Base-by-base conservation (phyloP, 2,113 vertebrate species). In the Gulo gulo region DNA sequence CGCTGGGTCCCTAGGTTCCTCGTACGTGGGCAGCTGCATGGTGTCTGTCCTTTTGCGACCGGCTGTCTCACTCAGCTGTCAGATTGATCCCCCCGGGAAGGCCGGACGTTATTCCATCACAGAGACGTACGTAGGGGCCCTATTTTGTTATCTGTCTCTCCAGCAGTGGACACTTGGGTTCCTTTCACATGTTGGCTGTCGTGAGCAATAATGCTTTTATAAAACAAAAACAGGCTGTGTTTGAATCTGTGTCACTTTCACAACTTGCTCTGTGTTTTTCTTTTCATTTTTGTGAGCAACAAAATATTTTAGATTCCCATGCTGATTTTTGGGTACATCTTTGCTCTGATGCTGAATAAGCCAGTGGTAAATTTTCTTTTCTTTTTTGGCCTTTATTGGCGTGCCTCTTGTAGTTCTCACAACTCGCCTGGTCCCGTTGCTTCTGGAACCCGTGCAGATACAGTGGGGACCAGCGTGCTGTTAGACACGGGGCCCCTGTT, bases 21-120 rank as follows among this genome's bases (percentile, higher is more conserved):
- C 4, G 0, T 21, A 3, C 7, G 1, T 26, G 26, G 36, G 1
- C 42, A 18, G 74, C 24, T 7, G 26, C 26, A 1, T 4, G 10
- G 20, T 6, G 2, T 24, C 24, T n/a, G 87, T 24, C 55, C 55
- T n/a, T n/a, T n/a, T 0, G 13, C 26, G 13, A 45, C 29, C 2
- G 55, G 55, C 55, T 11, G 4, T 89, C 13, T 34, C 36, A 2
- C 26, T 21, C 7, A 0, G 42, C 24, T 15, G 42, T 26, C 45
- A 16, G 31, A 6, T 14, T 36, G 15, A 18, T 65, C 65, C 84
- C 21, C 16, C 3, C 20, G 14, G n/a, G 6, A n/a, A 29, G 39
- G 39, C 50, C 0, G 16, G 16, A 1, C 11, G 2, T 45, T 42
- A 0, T 24, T 6, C 2, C 71, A 3, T 42, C 71, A 23, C 12